Base-by-base conservation (phyloP, 2,888 invertebrate species). In the Psylliodes chrysocephalus region DNA sequence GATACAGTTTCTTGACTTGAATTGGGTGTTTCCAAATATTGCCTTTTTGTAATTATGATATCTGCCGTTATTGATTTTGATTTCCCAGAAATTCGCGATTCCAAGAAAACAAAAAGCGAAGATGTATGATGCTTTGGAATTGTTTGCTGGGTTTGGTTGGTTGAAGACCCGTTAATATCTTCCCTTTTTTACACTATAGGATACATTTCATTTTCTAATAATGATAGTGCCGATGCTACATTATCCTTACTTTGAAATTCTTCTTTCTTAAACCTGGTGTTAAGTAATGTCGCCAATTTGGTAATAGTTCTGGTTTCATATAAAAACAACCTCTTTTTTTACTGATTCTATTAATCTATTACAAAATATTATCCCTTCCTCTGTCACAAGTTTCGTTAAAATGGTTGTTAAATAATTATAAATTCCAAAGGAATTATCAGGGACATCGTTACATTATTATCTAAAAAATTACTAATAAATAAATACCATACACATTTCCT, bases 311-410 rank as follows among this genome's bases (percentile, higher is more conserved):
- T 25, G 14, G 7, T 49, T 28, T 49, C 49, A 49, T 49, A 49
- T 25, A 15, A 28, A 49, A 49, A 49, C 38, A 64, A 33, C 12
- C 53, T 30, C 8, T 55, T 57, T 63, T n/a, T 56, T 28, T 8
- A 64, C 54, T 18, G 61, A 61, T 5, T 64, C 54, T 12, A 61
- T 57, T 6, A 64, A 12, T 19, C 46, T 47, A 15, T 33, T 40
- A 25, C 60, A 64, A 51, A 67, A 40, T 15, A n/a, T 17, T 60
- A 56, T 61, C 8, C 59, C 64, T 40, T 62, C 68, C 7, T 66
- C 60, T 8, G 60, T 66, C 19, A 19, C 14, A 30, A 63, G 17
- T 33, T 60, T 28, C 1, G 19, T n/a, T 19, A 44, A 14, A 19
- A n/a, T 35, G 8, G 18, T 51, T 25, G 12, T n/a, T 28, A 66